phyloP scores from a whole-genome alignment of 2,797 vertebrate species.

The Ispidina lecontei region DNA sequence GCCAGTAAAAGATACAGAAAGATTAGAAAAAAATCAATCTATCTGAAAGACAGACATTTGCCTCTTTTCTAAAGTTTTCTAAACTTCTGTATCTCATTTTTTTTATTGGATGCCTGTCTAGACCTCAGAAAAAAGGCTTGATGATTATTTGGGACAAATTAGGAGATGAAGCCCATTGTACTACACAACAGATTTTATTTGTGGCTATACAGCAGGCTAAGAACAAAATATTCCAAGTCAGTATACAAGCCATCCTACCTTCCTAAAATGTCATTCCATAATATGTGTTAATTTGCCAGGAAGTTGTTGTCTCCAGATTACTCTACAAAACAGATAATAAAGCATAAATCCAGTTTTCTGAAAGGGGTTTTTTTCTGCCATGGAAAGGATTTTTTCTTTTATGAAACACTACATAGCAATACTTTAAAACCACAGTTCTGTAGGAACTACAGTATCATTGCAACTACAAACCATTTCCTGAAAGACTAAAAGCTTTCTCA shows the following conservation, averaged over 20 bases:
- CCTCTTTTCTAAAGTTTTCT: not conserved
- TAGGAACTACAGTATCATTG: not conserved
- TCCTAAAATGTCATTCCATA: not conserved
- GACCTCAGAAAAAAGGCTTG: conserved; percentile 22
- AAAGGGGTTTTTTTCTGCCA: not conserved
- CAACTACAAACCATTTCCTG: not conserved
- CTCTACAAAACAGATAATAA: not conserved
- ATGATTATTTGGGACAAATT: conserved; percentile 27
- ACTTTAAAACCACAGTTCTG: not conserved
- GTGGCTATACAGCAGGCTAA: not conserved
- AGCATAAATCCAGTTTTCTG: not conserved
- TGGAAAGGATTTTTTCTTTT: not conserved
- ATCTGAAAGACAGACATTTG: not conserved
- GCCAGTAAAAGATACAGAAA: not conserved
- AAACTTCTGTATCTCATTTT: conserved; percentile 23
- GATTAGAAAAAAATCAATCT: not conserved
- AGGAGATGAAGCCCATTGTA: not conserved
- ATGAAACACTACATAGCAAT: not conserved
- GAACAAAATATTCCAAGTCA: not conserved
- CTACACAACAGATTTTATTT: conserved; percentile 9
- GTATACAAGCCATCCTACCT: not conserved
- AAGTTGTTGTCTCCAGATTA: not conserved
- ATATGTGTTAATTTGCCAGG: not conserved
- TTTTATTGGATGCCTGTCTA: conserved; percentile 17
- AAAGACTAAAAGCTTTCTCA: not conserved